Conservation (phyloP, 2,797 vertebrate genomes). For the Picus viridis region DNA sequence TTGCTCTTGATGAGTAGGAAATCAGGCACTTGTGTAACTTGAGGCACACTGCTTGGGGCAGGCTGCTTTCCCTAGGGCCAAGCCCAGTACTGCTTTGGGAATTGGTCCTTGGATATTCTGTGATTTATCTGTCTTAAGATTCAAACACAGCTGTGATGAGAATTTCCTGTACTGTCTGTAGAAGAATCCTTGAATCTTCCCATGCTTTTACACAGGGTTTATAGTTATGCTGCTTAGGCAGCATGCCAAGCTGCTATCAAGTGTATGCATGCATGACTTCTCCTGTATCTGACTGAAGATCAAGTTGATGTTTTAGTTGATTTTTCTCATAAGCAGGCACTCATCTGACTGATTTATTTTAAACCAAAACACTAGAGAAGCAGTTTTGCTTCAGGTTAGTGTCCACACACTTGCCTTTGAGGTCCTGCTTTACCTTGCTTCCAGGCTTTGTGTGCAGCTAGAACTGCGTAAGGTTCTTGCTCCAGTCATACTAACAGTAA, state of each 20-base stretch:
- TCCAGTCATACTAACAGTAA: not conserved
- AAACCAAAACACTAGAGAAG: not conserved
- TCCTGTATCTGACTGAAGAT: not conserved
- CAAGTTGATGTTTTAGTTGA: not conserved
- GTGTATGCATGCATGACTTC: not conserved
- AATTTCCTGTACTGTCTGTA: not conserved
- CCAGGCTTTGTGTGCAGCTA: not conserved
- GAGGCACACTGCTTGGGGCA: not conserved
- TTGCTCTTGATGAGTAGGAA: not conserved
- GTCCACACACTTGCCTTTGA: not conserved
- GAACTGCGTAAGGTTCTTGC: rapidly evolving
- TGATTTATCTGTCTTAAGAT: not conserved
- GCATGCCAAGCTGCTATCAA: not conserved
- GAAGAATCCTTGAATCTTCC: not conserved
- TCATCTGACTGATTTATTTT: not conserved
- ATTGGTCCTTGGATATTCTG: not conserved
- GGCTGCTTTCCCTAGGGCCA: not conserved
- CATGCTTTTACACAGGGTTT: not conserved
- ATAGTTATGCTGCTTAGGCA: not conserved
- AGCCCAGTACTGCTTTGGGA: not conserved
- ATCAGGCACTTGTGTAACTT: rapidly evolving
- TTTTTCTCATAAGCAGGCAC: not conserved
- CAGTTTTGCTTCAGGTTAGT: not conserved
- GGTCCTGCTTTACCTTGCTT: not conserved
- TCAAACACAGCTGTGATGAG: not conserved